Percentiles rank a stretch among this genome's conserved stretches.
These are phyloP conservation scores for Helicolenus hilgendorfi DNA, from an alignment of 2,797 vertebrate genomes.

Conservation along the genomic window DNA sequence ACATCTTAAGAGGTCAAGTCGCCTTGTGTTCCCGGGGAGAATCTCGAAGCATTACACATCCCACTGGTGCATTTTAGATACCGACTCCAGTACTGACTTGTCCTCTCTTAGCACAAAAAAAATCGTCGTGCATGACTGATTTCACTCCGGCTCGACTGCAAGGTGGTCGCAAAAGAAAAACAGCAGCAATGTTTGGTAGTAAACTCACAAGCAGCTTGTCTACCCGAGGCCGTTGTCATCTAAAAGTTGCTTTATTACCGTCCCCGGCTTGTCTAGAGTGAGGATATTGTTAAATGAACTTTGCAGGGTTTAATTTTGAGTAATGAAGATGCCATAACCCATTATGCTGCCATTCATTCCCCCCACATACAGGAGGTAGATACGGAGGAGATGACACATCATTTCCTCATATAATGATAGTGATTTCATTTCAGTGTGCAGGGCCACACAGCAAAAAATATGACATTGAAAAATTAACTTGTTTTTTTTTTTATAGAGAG, in stretches of 20 bases:
- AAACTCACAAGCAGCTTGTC: slow-evolving; percentile 18
- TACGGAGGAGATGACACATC: slow-evolving; percentile 44
- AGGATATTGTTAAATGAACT: slow-evolving; percentile 64
- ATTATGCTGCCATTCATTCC: slow-evolving; percentile 53
- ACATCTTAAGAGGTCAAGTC: slow-evolving; percentile 73
- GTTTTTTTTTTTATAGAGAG: neutral
- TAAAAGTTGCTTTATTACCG: slow-evolving; percentile 44
- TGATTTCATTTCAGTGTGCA: slow-evolving; percentile 39
- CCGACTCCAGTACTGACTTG: slow-evolving; percentile 26
- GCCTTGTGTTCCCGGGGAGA: slow-evolving; percentile 50
- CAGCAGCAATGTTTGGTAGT: slow-evolving; percentile 1
- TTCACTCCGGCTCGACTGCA: neutral
- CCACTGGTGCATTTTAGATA: slow-evolving; percentile 43
- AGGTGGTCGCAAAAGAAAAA: neutral
- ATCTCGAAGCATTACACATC: slow-evolving; percentile 50
- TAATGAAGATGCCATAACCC: slow-evolving; percentile 67
- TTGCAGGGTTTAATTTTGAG: slow-evolving; percentile 70
- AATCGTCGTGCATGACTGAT: neutral
- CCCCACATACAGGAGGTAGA: slow-evolving; percentile 1
- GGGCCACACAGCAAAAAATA: slow-evolving; percentile 26
- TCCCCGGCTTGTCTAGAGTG: slow-evolving; percentile 25
- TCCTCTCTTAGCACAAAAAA: slow-evolving; percentile 1
- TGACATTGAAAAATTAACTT: slow-evolving; percentile 46
- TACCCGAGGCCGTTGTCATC: slow-evolving; percentile 8
- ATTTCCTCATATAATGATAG: slow-evolving; percentile 70